Evolutionary conservation across 2,888 invertebrate species (phyloP).

Genomic region (Anthrax anthrax): DNA sequence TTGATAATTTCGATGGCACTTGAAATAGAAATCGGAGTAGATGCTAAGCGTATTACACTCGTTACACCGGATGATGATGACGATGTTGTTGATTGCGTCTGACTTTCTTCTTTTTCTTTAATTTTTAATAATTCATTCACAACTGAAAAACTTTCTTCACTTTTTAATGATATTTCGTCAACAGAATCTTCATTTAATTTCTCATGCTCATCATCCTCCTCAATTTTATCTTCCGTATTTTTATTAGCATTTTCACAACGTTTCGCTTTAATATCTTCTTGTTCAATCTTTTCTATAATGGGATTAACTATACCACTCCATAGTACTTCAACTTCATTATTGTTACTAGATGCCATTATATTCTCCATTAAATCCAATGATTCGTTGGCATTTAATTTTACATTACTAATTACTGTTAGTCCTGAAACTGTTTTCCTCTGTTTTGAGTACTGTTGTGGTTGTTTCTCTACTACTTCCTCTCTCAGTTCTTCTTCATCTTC

Average conservation of each 20-base stretch:
- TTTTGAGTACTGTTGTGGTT: background rate
- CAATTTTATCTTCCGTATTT: conserved; percentile 10
- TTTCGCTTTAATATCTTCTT: background rate
- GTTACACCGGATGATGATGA: conserved; percentile 20
- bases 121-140: too few relatives aligned
- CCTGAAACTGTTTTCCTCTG: conserved; percentile 13
- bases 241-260: background rate
- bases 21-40: conserved; percentile 11
- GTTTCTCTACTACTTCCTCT: too few relatives aligned
- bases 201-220: conserved; percentile 11
- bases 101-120: too few relatives aligned
- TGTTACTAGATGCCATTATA: conserved; percentile 29
- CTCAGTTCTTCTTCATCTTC: too few relatives aligned
- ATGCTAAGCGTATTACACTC: conserved; percentile 32
- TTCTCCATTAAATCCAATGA: conserved; percentile 31
- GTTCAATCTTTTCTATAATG: conserved; percentile 1
- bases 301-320: conserved; percentile 6
- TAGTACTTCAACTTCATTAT: conserved; percentile 4
- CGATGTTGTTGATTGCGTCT: background rate
- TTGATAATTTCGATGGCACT: background rate
- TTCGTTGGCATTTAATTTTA: conserved; percentile 32
- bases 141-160: background rate
- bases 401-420: conserved; percentile 33
- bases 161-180: background rate
- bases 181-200: background rate